Base-by-base conservation (phyloP, 1,140 invertebrate genomes). In the Calliopsis andreniformis region DNA sequence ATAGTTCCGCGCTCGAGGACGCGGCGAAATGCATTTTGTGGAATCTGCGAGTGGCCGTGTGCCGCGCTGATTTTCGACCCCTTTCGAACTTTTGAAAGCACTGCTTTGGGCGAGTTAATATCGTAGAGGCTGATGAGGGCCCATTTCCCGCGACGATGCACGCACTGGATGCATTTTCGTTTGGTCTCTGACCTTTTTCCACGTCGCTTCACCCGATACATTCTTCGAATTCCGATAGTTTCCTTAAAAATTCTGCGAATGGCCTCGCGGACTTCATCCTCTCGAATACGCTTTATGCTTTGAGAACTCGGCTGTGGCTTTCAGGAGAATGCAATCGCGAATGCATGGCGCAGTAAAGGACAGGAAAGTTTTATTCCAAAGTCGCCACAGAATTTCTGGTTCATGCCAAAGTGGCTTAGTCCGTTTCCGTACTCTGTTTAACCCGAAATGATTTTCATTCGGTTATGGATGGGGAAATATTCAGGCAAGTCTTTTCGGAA, bases 1-100 rank as follows among this genome's bases (percentile, higher is more conserved):
- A 32, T 68, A 76, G n/a, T 64, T 49, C 45, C 66, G 5, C 28
- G 47, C 23, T 63, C 49, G n/a, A 49, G 10, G 35, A 49, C 10
- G 20, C 32, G 14, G n/a, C n/a, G 35, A 32, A 56, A 30, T 12
- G 4, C 16, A 14, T 32, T 47, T 42, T n/a, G 25, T 39, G 30
- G n/a, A 18, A 59, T 35, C 23, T 42, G 23, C 14, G 1, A 2
- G 28, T 28, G 53, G 6, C 25, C 53, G 28, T 30, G 14, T 30
- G 8, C 32, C 35, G 23, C 4, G 4, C 4, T 10, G 58, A 32
- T 53, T 53, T 51, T n/a, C 58, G 23, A 23, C n/a, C 32, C 25
- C 20, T 51, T 63, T 64, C 39, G 12, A 63, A 53, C 25, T 64
- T 64, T 70, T 28, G 3, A 4, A 16, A 18, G 12, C 56, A n/a